Percentiles rank a stretch among this genome's conserved stretches.
Conservation (phyloP, 2,797 vertebrate species). For the Liparis tanakae region DNA sequence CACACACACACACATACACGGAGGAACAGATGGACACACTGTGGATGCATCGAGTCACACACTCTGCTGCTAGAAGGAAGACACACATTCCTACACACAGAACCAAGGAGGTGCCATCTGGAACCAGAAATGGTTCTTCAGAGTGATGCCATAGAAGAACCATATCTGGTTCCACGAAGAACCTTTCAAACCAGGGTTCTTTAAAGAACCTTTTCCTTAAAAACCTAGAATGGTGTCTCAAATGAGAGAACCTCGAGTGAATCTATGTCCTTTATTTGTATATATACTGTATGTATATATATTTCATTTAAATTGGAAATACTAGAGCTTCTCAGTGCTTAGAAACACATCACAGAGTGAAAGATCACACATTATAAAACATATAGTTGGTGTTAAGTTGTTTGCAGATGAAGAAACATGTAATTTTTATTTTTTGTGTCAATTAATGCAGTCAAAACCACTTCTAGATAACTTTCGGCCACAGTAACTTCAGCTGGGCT, state of each 20-base stretch:
- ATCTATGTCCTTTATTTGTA: background rate
- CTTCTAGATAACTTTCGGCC: conserved; percentile 21
- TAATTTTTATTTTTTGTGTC: background rate
- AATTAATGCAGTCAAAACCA: conserved; percentile 8
- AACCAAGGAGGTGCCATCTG: no score
- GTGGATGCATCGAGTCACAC: conserved; percentile 26
- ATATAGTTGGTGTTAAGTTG: background rate
- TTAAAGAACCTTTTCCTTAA: no score
- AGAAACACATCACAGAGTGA: background rate
- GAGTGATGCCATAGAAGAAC: no score
- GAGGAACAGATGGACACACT: conserved; percentile 33
- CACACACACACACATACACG: background rate
- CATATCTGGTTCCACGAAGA: no score
- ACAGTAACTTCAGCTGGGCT: conserved; percentile 19
- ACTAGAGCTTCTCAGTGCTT: conserved; percentile 5
- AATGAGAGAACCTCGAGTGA: background rate
- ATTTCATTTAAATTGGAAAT: background rate
- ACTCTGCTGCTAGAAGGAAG: conserved; percentile 13
- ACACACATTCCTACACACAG: conserved; percentile 9
- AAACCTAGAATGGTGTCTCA: no score
- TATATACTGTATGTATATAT: background rate
- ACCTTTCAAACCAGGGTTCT: no score
- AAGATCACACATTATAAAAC: background rate
- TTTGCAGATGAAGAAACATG: background rate
- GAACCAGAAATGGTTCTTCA: no score